These are phyloP conservation scores for Tipula confusa DNA, from an alignment of 2,888 invertebrate species.

Conservation along the genomic window DNA sequence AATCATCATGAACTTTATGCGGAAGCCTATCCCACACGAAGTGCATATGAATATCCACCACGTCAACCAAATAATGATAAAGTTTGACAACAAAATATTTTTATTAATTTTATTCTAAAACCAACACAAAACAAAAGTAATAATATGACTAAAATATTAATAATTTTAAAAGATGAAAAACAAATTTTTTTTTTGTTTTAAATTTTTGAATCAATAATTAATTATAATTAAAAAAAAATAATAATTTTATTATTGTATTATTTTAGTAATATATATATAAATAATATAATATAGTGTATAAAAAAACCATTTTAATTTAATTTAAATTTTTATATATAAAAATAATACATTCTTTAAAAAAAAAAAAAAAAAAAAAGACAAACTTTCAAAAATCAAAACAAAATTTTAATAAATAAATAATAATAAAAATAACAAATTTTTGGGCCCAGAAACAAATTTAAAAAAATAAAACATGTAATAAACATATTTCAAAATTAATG, in stretches of 20 bases:
- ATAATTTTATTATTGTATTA: conserved; percentile 20
- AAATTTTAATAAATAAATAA: neutral
- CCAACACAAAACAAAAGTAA: neutral
- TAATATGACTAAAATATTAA: neutral
- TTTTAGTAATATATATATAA: conserved; percentile 12
- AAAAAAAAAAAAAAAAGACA: neutral
- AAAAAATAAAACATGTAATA: neutral
- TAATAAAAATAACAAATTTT: neutral
- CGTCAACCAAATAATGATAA: conserved; percentile 33
- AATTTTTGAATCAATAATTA: conserved; percentile 21
- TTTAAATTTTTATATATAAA: conserved; percentile 3
- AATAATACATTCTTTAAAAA: conserved; percentile 21
- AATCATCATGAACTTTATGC: conserved; percentile 45
- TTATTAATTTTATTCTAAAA: conserved; percentile 15
- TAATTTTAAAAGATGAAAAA: neutral
- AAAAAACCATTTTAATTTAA: neutral
- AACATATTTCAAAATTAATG: neutral
- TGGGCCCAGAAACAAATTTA: neutral
- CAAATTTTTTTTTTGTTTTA: neutral
- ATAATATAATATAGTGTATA: neutral
- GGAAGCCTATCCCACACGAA: conserved; percentile 49
- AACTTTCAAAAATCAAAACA: neutral
- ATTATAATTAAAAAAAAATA: conserved; percentile 5
- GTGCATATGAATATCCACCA: conserved; percentile 35
- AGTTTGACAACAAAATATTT: conserved; percentile 33